Evolutionary conservation across 2,797 vertebrate species (phyloP), one percentile per base, ranked within the genome.

Genomic region (Gorsachius magnificus): DNA sequence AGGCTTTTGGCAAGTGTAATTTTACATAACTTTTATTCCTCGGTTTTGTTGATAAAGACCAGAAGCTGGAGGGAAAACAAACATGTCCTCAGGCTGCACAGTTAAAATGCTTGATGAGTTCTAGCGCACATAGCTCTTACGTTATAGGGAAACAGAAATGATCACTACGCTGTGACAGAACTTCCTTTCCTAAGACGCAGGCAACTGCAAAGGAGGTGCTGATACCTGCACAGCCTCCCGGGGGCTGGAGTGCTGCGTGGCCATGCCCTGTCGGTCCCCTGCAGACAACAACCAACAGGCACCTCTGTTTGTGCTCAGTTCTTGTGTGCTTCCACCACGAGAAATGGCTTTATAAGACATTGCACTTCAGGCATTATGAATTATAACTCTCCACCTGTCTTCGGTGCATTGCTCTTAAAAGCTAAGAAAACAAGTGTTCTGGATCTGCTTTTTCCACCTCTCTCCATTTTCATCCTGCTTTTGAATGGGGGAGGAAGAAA

Each of bases 291-390:
- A 58, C 19, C 56, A 51, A 50, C 1, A 5, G 51, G 18, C 13
- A 63, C 12, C 50, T 79, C 84, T 25, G 16, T 14, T 12, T 43
- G 43, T 5, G 53, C 41, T 26, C 19, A 28, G 36, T 6, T 74
- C 80, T 14, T 26, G 11, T 3, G 28, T 2, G 16, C 26, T 68
- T n/a, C 46, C 46, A 43, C 10, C 35, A 41, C 0, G 0, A 86
- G 29, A 9, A 50, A 68, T 16, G 1, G 1, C 68, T 68, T 41
- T 11, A 8, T 28, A 54, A 31, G 36, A 31, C 43, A 9, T 10
- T 68, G 29, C 41, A 31, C 36, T 61, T 61, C n/a, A 33, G 26
- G 53, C 2, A 1, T 29, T 48, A 46, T 3, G 6, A 43, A 46
- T 16, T 10, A 86, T 20, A 93, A 69, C 5, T 7, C 31, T 60